phyloP scores from a whole-genome alignment of 2,888 invertebrate genomes.

The Ceraclea dissimilis region DNA sequence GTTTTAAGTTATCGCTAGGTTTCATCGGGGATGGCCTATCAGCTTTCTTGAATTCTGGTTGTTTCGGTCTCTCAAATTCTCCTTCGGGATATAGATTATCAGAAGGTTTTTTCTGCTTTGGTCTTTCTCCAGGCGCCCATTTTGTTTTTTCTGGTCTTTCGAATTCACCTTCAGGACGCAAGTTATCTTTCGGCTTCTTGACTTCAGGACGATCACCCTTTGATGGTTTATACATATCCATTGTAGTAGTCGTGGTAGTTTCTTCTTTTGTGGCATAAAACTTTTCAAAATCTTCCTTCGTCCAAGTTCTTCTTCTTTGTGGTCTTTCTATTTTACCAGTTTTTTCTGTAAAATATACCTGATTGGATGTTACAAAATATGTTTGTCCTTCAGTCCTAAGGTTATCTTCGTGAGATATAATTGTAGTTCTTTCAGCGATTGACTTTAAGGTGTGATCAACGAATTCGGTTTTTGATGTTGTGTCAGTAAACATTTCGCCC shows the following conservation, averaged over 20 bases:
- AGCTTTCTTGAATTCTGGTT: conserved; percentile 36
- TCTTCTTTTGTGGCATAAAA: conserved; percentile 53
- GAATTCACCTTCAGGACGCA: conserved; percentile 44
- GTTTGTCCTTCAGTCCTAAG: conserved; percentile 61
- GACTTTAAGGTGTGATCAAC: conserved; percentile 52
- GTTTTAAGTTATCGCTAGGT: conserved; percentile 39
- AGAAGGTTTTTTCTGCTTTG: conserved; percentile 34
- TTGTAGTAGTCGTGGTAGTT: conserved; percentile 55
- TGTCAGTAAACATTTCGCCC: conserved; percentile 64
- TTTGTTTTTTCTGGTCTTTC: conserved; percentile 33
- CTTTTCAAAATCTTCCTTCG: conserved; percentile 65
- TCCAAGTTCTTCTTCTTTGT: conserved; percentile 58
- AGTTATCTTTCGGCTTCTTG: conserved; percentile 40
- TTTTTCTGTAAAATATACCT: conserved; percentile 56
- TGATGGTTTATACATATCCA: conserved; percentile 54
- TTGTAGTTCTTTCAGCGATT: conserved; percentile 50
- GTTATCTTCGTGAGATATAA: conserved; percentile 56
- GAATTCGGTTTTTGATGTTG: conserved; percentile 59
- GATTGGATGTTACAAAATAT: conserved; percentile 57
- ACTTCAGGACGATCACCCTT: conserved; percentile 32
- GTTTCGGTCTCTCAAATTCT: conserved; percentile 37
- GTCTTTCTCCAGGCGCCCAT: conserved; percentile 32
- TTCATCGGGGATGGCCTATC: conserved; percentile 35
- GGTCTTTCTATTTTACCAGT: conserved; percentile 49
- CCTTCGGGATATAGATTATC: conserved; percentile 43